Conservation (phyloP, 2,888 invertebrate genomes). For the Temnothorax rugatulus region DNA sequence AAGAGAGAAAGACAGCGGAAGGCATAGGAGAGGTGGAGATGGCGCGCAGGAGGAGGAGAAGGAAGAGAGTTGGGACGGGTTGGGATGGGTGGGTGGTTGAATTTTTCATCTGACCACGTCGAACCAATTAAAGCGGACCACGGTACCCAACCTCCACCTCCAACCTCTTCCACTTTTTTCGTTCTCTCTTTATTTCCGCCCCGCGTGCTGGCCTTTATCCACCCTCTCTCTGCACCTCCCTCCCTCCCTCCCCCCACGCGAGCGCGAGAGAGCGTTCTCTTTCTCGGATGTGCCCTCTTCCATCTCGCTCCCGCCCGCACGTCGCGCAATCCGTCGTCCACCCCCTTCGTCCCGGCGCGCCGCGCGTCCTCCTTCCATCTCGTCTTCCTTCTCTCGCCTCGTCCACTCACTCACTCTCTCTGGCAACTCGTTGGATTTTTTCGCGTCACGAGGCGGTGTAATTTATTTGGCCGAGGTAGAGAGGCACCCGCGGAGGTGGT, state of each 20-base stretch:
- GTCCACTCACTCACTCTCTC: slow-evolving; percentile 72
- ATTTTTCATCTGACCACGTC: slow-evolving; percentile 85
- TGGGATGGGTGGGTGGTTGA: slow-evolving; percentile 79
- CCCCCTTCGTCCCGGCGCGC: slow-evolving; percentile 37
- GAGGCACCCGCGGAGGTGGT: slow-evolving; percentile 71
- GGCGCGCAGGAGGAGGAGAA: slow-evolving; percentile 38
- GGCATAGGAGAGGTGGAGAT: slow-evolving; percentile 15
- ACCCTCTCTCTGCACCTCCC: slow-evolving; percentile 64
- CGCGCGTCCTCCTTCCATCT: slow-evolving; percentile 28
- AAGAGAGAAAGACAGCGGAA: slow-evolving; percentile 61
- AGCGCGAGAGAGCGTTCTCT: slow-evolving; percentile 37
- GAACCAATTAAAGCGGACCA: slow-evolving; percentile 85
- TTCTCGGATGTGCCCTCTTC: slow-evolving; percentile 50
- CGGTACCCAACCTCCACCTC: slow-evolving; percentile 78
- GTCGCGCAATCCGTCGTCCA: slow-evolving; percentile 54
- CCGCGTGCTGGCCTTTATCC: slow-evolving; percentile 76
- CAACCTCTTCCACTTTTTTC: slow-evolving; percentile 77
- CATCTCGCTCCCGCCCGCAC: slow-evolving; percentile 59
- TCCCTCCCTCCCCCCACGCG: slow-evolving; percentile 28
- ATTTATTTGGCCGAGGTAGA: slow-evolving; percentile 83
- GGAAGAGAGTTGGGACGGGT: slow-evolving; percentile 58
- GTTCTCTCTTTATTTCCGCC: slow-evolving; percentile 79
- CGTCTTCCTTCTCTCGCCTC: slow-evolving; percentile 60
- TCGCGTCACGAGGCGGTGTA: slow-evolving; percentile 85
- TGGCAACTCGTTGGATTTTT: slow-evolving; percentile 84